phyloP scores from a whole-genome alignment of 1,140 invertebrate genomes.

The Ostrea denselamellosa region DNA sequence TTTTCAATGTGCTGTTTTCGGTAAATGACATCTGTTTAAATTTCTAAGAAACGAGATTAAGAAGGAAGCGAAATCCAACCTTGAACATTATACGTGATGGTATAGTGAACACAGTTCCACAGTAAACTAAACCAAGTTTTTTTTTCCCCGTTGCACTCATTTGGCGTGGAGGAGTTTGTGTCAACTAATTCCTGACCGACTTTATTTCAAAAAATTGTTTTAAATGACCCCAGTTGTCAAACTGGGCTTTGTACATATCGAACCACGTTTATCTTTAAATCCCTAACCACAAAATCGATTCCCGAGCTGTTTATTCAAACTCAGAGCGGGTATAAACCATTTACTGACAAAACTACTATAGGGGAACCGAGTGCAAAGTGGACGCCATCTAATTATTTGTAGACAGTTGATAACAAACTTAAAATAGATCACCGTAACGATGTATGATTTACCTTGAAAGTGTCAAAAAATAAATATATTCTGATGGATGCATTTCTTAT shows the following conservation, averaged over 20 bases:
- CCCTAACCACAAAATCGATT: conserved; percentile 28
- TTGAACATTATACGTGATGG: background rate
- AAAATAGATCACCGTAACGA: background rate
- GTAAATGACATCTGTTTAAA: conserved; percentile 1
- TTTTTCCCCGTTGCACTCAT: background rate
- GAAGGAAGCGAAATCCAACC: background rate
- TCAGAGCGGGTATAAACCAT: background rate
- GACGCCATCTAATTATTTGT: background rate
- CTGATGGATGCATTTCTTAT: background rate
- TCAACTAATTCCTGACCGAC: conserved; percentile 4
- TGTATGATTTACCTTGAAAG: background rate
- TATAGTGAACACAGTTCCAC: background rate
- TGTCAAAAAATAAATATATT: conserved; percentile 26
- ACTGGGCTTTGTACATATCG: conserved; percentile 1
- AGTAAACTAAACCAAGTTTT: too few species aligned
- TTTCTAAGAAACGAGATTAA: background rate
- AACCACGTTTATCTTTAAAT: conserved; percentile 2
- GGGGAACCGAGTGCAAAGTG: background rate
- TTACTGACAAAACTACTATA: background rate
- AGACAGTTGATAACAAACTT: background rate
- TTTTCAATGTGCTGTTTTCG: conserved; percentile 17
- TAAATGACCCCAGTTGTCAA: conserved; percentile 4
- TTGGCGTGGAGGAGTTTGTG: background rate
- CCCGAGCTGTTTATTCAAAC: background rate
- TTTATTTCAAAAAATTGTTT: background rate